These are phyloP conservation scores for Conops quadrifasciatus DNA, from an alignment of 2,888 invertebrate genomes.

Conservation along the genomic window DNA sequence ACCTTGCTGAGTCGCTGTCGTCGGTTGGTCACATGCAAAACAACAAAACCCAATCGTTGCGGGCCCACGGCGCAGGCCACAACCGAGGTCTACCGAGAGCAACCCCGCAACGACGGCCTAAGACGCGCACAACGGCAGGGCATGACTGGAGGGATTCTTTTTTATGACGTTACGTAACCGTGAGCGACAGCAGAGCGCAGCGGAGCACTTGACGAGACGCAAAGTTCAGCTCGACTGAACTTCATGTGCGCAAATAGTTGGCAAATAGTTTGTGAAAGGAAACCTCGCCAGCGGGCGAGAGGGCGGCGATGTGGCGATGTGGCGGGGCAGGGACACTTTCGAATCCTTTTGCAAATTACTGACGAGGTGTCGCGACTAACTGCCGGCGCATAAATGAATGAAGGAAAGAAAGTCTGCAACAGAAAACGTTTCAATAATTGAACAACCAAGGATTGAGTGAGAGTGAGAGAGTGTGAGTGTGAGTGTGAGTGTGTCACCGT, in stretches of 20 bases:
- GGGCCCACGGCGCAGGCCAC: conserved; percentile 59
- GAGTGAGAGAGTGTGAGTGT: no score
- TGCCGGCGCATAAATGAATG: no score
- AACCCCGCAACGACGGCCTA: conserved; percentile 51
- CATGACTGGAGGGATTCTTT: conserved; percentile 28
- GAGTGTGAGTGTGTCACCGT: not conserved
- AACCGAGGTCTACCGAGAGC: conserved; percentile 59
- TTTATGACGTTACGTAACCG: conserved; percentile 5
- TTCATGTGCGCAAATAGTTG: conserved; percentile 39
- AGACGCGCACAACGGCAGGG: conserved; percentile 46
- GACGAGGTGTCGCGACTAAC: conserved; percentile 8
- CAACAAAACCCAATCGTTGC: conserved; percentile 49
- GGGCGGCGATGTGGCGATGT: conserved; percentile 6
- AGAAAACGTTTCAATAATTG: no score
- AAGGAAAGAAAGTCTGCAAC: no score
- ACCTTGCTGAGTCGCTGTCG: conserved; percentile 12
- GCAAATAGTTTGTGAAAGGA: conserved; percentile 21
- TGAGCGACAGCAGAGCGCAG: not conserved
- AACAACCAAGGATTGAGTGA: no score
- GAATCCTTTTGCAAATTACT: conserved; percentile 28
- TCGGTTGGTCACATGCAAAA: conserved; percentile 34
- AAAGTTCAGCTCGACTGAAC: not conserved
- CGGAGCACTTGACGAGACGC: not conserved
- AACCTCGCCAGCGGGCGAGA: conserved; percentile 1
- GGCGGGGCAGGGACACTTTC: conserved; percentile 13